Conservation (phyloP, 2,113 vertebrate genomes). For the Thalassarche chlororhynchos region DNA sequence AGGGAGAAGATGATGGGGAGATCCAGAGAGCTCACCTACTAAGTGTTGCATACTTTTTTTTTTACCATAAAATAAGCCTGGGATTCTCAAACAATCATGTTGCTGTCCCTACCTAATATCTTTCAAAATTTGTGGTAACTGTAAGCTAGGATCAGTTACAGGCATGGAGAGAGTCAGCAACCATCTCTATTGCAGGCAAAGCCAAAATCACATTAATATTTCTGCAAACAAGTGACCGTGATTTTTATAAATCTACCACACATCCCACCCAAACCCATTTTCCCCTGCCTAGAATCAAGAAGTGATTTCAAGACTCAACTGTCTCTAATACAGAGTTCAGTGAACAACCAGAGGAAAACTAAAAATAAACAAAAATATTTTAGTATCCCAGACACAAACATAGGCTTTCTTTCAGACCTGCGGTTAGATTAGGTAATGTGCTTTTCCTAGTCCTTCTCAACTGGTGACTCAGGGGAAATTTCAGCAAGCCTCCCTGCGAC, state of each 20-base stretch:
- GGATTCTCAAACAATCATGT: neutral
- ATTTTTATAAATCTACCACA: neutral
- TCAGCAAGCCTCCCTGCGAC: neutral
- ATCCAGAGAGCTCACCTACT: neutral
- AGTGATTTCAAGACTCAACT: neutral
- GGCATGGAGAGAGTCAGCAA: neutral
- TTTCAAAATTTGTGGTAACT: neutral
- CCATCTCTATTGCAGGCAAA: neutral
- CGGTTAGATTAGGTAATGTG: neutral
- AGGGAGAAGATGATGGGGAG: neutral
- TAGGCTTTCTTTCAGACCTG: neutral
- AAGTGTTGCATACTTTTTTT: accelerated
- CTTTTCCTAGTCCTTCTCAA: neutral
- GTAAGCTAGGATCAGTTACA: neutral
- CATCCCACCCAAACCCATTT: neutral
- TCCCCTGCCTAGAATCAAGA: neutral
- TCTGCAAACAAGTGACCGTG: neutral
- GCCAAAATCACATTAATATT: neutral
- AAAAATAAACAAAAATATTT: neutral
- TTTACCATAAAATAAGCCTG: neutral
- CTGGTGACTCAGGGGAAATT: neutral
- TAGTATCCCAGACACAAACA: neutral
- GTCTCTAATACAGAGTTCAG: neutral
- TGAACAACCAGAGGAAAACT: neutral
- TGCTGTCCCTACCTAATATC: neutral